These are phyloP conservation scores for Apocheima hispidaria DNA, from an alignment of 2,888 invertebrate species.

Conservation along the genomic window DNA sequence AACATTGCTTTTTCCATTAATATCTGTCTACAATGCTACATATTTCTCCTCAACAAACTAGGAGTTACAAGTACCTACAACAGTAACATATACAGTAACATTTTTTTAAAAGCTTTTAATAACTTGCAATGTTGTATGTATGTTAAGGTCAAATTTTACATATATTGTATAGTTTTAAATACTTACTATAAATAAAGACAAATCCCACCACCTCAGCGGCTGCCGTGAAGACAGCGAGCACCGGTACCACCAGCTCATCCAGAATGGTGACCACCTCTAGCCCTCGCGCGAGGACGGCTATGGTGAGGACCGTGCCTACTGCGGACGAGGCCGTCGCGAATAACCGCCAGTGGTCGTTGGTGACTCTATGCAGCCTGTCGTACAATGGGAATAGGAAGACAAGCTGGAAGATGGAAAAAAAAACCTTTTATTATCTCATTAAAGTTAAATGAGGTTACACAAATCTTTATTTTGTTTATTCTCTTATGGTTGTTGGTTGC, in stretches of 20 bases:
- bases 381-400: slow-evolving; percentile 76
- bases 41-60: too few relatives aligned
- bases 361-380: slow-evolving; percentile 72
- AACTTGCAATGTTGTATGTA: too few relatives aligned
- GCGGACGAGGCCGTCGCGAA: slow-evolving; percentile 75
- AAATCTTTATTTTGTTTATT: too few relatives aligned
- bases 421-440: neutral
- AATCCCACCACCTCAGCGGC: slow-evolving; percentile 76
- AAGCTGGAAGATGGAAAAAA: slow-evolving; percentile 61
- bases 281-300: slow-evolving; percentile 71
- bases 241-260: slow-evolving; percentile 73
- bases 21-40: too few relatives aligned
- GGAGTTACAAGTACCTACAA: too few relatives aligned
- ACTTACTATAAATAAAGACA: slow-evolving; percentile 78
- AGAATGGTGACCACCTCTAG: slow-evolving; percentile 66
- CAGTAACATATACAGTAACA: too few relatives aligned
- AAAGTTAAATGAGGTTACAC: too few relatives aligned
- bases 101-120: too few relatives aligned
- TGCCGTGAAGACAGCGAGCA: slow-evolving; percentile 70
- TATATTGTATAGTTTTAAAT: neutral
- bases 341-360: slow-evolving; percentile 76
- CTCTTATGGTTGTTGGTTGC: too few relatives aligned
- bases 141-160: neutral
- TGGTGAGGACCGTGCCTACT: slow-evolving; percentile 73
- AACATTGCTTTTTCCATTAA: too few relatives aligned